Evolutionary conservation across 2,888 invertebrate genomes (phyloP).

Genomic region (Dilophus febrilis): DNA sequence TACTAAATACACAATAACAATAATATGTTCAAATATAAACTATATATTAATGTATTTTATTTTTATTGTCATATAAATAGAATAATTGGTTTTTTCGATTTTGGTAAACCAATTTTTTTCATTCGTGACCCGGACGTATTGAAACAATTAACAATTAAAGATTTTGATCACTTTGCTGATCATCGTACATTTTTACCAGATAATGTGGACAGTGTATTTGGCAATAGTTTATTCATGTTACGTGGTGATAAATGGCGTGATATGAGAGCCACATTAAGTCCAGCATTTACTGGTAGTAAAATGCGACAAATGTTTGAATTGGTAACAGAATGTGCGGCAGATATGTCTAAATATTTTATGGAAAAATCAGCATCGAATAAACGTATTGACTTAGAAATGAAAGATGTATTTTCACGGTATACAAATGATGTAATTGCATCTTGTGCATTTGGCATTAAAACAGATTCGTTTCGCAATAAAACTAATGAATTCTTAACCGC

Average conservation of each 20-base stretch:
- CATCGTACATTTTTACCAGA: constrained; percentile 28
- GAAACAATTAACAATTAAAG: constrained; percentile 35
- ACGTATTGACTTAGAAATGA: constrained; percentile 1
- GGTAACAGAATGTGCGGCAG: constrained; percentile 20
- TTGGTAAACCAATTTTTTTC: constrained; percentile 26
- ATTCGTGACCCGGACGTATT: constrained; percentile 38
- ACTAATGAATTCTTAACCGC: neutral
- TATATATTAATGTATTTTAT: no score
- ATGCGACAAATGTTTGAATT: constrained; percentile 30
- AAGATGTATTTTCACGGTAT: constrained; percentile 6
- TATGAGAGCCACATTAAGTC: constrained; percentile 30
- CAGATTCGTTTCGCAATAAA: constrained; percentile 25
- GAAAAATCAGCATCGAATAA: constrained; percentile 11
- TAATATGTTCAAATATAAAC: no score
- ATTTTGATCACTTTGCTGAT: constrained; percentile 38
- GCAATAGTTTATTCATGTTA: constrained; percentile 31
- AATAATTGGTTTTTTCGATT: constrained; percentile 32
- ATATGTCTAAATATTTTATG: no score
- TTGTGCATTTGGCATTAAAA: constrained; percentile 33
- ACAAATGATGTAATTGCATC: constrained; percentile 32
- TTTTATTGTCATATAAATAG: no score
- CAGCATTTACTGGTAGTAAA: constrained; percentile 31
- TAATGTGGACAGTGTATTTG: constrained; percentile 32
- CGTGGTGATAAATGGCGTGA: constrained; percentile 29
- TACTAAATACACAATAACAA: no score